Evolutionary conservation across 2,888 invertebrate species (phyloP).

Genomic region (Steinernema hermaphroditum): DNA sequence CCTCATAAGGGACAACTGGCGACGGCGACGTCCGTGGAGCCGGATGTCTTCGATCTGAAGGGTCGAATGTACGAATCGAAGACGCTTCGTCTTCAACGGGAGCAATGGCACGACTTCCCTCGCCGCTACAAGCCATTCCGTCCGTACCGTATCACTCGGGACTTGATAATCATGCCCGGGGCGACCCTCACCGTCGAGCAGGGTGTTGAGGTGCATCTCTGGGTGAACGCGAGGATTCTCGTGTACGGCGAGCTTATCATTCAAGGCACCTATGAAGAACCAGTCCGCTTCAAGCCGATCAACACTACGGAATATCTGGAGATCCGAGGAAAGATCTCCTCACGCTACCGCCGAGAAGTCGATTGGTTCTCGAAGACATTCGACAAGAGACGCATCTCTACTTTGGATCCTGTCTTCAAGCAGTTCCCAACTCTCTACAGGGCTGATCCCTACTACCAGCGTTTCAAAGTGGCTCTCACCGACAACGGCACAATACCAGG

Average conservation of each 20-base stretch:
- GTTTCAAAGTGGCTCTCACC: slow-evolving; percentile 51
- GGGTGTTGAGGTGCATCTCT: slow-evolving; percentile 83
- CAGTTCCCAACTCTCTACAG: slow-evolving; percentile 62
- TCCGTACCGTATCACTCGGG: slow-evolving; percentile 75
- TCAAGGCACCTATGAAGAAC: slow-evolving; percentile 76
- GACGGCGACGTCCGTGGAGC: slow-evolving; percentile 49
- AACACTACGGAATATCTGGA: slow-evolving; percentile 63
- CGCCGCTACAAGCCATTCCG: slow-evolving; percentile 50
- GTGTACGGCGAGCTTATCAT: slow-evolving; percentile 85
- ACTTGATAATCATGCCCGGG: slow-evolving; percentile 95
- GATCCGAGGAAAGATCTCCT: slow-evolving; percentile 47
- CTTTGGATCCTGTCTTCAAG: slow-evolving; percentile 54
- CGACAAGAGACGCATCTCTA: slow-evolving; percentile 29
- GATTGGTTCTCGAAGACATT: slow-evolving; percentile 17
- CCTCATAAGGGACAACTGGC: slow-evolving; percentile 56
- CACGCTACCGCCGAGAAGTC: slow-evolving; percentile 47
- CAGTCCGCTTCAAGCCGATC: slow-evolving; percentile 65
- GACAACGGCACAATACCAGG: slow-evolving; percentile 48
- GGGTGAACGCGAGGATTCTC: slow-evolving; percentile 77
- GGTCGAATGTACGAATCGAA: slow-evolving; percentile 62
- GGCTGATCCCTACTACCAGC: slow-evolving; percentile 64
- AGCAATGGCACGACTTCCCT: slow-evolving; percentile 61
- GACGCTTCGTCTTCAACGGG: slow-evolving; percentile 52
- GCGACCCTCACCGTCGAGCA: slow-evolving; percentile 82
- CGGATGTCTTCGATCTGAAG: slow-evolving; percentile 57